Base-by-base conservation (phyloP, 2,113 vertebrate genomes). In the Ceyx melanurus region DNA sequence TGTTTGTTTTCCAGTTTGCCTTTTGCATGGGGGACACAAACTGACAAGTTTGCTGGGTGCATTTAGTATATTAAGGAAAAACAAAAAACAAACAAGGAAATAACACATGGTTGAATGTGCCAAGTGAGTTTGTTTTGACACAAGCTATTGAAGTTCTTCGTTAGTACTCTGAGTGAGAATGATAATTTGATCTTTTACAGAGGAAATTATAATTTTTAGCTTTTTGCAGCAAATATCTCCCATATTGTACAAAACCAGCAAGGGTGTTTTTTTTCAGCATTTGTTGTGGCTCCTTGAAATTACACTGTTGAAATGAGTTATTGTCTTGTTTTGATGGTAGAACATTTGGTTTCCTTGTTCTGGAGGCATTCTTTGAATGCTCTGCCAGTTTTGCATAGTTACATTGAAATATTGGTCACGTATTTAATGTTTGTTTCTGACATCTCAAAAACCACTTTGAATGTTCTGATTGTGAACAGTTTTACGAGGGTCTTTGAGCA, bases 291-390 rank as follows among this genome's bases (percentile, higher is more conserved):
- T 92, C 33, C 72, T 95, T 11, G 51, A 91, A 94, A 92, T 92
- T 77, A n/a, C 85, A 83, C 75, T 87, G 92, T 58, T 82, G 75
- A 73, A 82, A 89, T 95, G 93, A 95, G 75, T 95, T 94, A 91
- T 76, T 91, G 82, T 80, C 82, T 91, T 95, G 94, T 92, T 96
- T 96, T 95, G 62, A 85, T 82, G 68, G 67, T 35, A 37, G 85
- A 94, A 74, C 90, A 89, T 86, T 91, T 95, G 64, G 60, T 77
- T 93, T 80, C 82, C 65, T 66, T 82, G 70, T 90, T 96, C 83
- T 94, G 1, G 1, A 93, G 92, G 65, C 93, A 40, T 66, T 76
- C 68, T 92, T 70, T 90, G 79, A 89, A 62, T 82, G 64, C 64
- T 57, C 50, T 87, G 82, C 84, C 72, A 86, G 43, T 82, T 94